These are phyloP conservation scores for Macrotus californicus DNA, from an alignment of 2,113 vertebrate genomes.

Conservation along the genomic window DNA sequence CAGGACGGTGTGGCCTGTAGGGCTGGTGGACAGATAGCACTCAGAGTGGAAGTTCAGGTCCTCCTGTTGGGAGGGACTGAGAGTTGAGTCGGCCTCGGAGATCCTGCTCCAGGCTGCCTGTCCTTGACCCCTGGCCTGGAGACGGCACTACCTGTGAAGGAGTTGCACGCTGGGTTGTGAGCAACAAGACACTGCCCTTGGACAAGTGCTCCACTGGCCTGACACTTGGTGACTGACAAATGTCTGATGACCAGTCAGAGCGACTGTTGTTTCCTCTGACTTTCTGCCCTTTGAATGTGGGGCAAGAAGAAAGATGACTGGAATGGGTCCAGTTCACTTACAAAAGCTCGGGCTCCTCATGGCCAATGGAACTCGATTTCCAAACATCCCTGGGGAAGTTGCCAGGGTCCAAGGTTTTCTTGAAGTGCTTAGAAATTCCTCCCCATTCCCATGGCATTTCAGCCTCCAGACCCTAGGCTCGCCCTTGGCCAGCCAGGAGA, in stretches of 20 bases:
- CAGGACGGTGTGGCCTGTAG: background rate
- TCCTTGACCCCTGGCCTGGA: background rate
- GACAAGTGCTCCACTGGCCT: background rate
- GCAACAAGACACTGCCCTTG: background rate
- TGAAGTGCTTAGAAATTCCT: background rate
- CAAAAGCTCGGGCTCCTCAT: background rate
- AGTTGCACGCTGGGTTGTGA: background rate
- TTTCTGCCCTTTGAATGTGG: background rate
- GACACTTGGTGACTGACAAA: background rate
- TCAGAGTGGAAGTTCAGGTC: background rate
- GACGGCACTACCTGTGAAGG: background rate
- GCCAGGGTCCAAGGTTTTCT: background rate
- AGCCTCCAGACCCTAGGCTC: background rate
- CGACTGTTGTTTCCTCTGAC: background rate
- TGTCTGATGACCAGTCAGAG: background rate
- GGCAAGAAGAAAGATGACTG: background rate
- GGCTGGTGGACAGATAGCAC: background rate
- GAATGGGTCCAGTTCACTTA: background rate
- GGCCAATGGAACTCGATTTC: background rate
- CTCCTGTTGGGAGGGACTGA: background rate
- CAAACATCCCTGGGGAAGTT: background rate
- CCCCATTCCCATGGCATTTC: background rate
- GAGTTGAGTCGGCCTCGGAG: background rate
- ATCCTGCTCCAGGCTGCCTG: background rate
- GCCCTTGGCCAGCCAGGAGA: background rate